Conservation (phyloP, 2,113 vertebrate genomes). For the Ploceus nigricollis region DNA sequence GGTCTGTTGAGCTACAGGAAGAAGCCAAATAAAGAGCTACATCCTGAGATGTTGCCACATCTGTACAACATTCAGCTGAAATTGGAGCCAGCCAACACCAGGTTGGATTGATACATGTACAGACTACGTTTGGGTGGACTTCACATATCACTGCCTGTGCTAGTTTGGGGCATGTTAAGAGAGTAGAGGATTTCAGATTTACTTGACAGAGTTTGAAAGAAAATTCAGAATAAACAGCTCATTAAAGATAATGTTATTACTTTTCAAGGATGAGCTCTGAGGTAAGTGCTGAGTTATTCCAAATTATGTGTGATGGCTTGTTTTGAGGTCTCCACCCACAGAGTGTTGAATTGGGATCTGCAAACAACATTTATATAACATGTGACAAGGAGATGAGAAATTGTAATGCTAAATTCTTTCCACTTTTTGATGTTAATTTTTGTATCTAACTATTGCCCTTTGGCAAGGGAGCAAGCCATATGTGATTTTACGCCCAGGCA, state of each 20-base stretch:
- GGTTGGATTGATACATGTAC: background rate
- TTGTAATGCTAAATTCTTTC: conserved; percentile 16
- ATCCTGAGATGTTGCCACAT: background rate
- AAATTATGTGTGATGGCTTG: conserved; percentile 58
- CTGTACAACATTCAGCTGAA: background rate
- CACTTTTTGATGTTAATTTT: conserved; percentile 24
- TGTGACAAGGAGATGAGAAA: conserved; percentile 29
- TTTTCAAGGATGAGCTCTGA: conserved; percentile 43
- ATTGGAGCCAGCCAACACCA: background rate
- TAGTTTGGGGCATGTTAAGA: background rate
- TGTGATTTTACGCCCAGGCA: background rate
- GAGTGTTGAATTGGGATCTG: background rate
- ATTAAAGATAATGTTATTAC: conserved; percentile 33
- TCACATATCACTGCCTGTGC: background rate
- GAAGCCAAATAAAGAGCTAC: background rate
- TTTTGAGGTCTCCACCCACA: conserved; percentile 41
- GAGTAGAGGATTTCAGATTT: conserved; percentile 3
- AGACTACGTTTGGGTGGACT: background rate
- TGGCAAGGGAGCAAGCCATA: background rate
- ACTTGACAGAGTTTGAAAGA: conserved; percentile 43
- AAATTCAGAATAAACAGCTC: conserved; percentile 38
- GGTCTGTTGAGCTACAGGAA: background rate
- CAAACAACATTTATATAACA: conserved; percentile 30
- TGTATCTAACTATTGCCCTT: conserved; percentile 1
- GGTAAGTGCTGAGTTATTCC: conserved; percentile 47